A percentile compares a stretch with the other conserved stretches of the same genome.
These are phyloP conservation scores for Uloborus diversus DNA, from an alignment of 1,140 invertebrate species.

Conservation along the genomic window DNA sequence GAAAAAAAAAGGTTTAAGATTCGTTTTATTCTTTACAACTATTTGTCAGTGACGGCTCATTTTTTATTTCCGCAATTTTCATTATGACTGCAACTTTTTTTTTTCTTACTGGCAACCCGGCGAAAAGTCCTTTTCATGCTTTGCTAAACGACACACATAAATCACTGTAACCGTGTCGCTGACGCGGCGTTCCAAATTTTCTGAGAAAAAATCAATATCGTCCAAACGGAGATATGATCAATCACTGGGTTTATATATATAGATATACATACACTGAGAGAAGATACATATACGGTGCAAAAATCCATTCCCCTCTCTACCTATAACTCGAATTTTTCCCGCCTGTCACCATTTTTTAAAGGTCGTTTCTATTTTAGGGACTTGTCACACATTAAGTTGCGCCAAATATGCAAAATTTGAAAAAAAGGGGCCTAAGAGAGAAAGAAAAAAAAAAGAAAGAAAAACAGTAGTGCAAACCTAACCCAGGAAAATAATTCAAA, in stretches of 20 bases:
- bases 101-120: constrained; percentile 13
- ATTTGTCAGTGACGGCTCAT: constrained; percentile 21
- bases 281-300: not conserved
- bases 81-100: constrained; percentile 38
- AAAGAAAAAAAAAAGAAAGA: no score
- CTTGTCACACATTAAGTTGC: no score
- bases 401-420: no score
- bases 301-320: no score
- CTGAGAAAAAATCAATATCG: constrained; percentile 36
- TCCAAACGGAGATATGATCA: constrained; percentile 40
- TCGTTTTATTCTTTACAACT: constrained; percentile 1
- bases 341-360: no score
- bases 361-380: no score
- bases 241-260: constrained; percentile 21
- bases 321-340: no score
- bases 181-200: constrained; percentile 27
- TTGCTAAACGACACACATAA: constrained; percentile 49
- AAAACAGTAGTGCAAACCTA: no score
- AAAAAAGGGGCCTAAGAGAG: no score
- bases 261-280: not conserved
- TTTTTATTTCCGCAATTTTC: constrained; percentile 21
- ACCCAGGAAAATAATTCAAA: no score
- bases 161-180: constrained; percentile 38
- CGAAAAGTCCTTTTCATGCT: constrained; percentile 47
- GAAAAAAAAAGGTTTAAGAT: no score